Evolutionary conservation across 2,113 vertebrate species (phyloP), one percentile per base, ranked within the genome.

Genomic region (Misgurnus anguillicaudatus): DNA sequence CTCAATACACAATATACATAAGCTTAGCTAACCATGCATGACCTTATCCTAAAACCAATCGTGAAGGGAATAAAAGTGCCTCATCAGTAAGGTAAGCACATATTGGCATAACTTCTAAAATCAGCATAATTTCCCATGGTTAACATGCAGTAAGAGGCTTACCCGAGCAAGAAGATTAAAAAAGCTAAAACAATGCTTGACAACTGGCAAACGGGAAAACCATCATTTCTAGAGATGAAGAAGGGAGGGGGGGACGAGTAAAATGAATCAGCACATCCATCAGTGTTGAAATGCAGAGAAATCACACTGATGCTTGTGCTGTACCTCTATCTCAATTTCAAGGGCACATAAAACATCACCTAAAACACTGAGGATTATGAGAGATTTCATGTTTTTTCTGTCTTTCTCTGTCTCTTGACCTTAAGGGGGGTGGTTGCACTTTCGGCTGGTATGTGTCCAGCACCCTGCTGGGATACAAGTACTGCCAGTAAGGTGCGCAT

Each of bases 201-300:
- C 79, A 69, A 31, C 64, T 51, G 45, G 10, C 53, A 79, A 83
- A 70, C 63, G 72, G 77, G 76, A 70, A 4, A 53, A 65, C 68
- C 57, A 1, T 57, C 53, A 62, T 75, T 79, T 83, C 66, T 71
- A 80, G 74, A 66, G 2, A 64, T n/a, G 67, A 58, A 65, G n/a
- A n/a, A n/a, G n/a, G n/a, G n/a, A n/a, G n/a, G 57, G 48, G 38
- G 5, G 36, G 79, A 41, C n/a, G 79, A 47, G 79, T 55, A 60
- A 79, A 71, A 83, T 83, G 83, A 53, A 84, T 85, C 83, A 72
- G 84, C 80, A 72, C 87, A 89, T 92, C 86, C 62, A 85, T 89
- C 90, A 91, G 79, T 87, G 90, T 85, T 78, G 79, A 36, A 0
- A 41, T 3, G 83, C 83, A 86, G 86, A 85, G 70, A 88, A 90